Percentiles rank a stretch among this genome's conserved stretches.
phyloP scores from a whole-genome alignment of 2,113 vertebrate genomes.

The Pelecanus crispus region DNA sequence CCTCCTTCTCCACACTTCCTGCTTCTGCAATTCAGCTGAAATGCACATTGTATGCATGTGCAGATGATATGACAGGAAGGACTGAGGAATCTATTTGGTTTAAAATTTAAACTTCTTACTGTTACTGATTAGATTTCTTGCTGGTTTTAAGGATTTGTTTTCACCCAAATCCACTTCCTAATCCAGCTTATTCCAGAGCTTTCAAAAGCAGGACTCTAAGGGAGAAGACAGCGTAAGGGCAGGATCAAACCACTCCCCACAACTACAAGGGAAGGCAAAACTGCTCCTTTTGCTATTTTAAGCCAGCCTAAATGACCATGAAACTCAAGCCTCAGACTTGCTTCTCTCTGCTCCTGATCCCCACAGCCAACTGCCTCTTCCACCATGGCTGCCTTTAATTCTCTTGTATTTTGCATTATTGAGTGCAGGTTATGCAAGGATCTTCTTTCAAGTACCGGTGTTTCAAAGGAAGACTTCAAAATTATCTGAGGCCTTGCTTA shows the following conservation, averaged over 20 bases:
- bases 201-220: neutral
- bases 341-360: neutral
- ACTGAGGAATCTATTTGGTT: neutral
- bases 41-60: fast-evolving
- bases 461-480: neutral
- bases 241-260: neutral
- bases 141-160: neutral
- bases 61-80: neutral
- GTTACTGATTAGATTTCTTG: neutral
- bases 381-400: neutral
- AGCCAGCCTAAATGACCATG: neutral
- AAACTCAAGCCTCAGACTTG: neutral
- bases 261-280: neutral
- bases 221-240: neutral
- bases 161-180: neutral
- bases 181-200: neutral
- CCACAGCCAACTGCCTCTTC: neutral
- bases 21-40: neutral
- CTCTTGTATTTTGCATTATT: neutral
- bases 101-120: neutral
- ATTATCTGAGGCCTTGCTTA: neutral
- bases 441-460: neutral
- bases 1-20: neutral
- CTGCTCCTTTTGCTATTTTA: neutral
- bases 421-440: neutral